These are phyloP conservation scores for Rhinolophus ferrumequinum DNA, from an alignment of 2,113 vertebrate genomes.

Conservation along the genomic window DNA sequence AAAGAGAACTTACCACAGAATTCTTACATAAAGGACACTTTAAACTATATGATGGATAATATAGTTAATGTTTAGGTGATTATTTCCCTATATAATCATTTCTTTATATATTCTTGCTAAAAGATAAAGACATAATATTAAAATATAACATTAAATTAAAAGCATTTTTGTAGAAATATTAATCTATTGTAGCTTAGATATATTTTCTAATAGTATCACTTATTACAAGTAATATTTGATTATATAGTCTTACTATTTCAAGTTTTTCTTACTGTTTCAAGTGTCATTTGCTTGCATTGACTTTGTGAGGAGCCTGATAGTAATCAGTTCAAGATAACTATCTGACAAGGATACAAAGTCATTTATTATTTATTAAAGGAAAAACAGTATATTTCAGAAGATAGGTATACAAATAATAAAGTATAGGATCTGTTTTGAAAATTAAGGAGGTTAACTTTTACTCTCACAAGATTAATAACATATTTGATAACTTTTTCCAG, in stretches of 20 bases:
- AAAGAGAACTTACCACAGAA: not conserved
- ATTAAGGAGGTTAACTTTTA: not conserved
- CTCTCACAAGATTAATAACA: not conserved
- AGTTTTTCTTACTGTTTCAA: not conserved
- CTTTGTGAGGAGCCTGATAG: not conserved
- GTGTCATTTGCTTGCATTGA: not conserved
- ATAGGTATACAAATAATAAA: not conserved
- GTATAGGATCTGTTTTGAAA: not conserved
- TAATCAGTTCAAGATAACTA: not conserved
- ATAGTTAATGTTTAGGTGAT: not conserved
- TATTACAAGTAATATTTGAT: not conserved
- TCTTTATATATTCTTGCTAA: not conserved
- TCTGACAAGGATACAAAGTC: not conserved
- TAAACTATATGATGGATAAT: not conserved
- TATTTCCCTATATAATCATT: not conserved
- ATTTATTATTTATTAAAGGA: not conserved
- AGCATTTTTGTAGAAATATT: not conserved
- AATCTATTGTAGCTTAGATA: not conserved
- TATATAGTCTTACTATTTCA: not conserved
- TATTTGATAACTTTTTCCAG: not conserved
- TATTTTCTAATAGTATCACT: not conserved
- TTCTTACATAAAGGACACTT: not conserved
- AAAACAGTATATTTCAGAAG: not conserved
- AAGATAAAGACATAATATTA: not conserved
- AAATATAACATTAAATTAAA: not conserved